Evolutionary conservation across 1,140 invertebrate species (phyloP).

Genomic region (Cotesia chilonis): DNA sequence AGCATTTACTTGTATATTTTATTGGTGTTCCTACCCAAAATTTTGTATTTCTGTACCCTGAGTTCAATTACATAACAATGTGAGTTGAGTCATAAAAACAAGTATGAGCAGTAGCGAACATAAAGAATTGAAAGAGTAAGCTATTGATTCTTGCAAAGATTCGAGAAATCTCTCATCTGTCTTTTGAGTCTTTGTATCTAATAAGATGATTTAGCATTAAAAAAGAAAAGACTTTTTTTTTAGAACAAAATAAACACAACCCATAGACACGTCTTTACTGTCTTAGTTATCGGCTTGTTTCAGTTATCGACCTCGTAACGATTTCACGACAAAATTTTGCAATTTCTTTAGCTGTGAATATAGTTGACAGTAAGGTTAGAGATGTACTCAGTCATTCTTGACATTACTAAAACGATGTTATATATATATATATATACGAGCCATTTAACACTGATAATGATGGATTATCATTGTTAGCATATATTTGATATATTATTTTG

Average conservation of each 20-base stretch:
- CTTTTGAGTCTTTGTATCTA: too few relatives aligned
- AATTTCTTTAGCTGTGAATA: constrained; percentile 15
- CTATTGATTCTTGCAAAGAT: too few relatives aligned
- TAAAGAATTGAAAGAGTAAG: too few relatives aligned
- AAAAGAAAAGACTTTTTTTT: neutral
- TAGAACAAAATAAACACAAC: neutral
- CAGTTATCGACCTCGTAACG: constrained; percentile 15
- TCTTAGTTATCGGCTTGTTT: neutral
- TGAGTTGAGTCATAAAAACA: constrained; percentile 16
- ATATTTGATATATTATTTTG: constrained; percentile 8
- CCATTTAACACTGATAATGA: neutral
- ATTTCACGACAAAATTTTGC: constrained; percentile 19
- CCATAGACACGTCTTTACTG: neutral
- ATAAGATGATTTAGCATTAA: neutral
- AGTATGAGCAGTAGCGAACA: too few relatives aligned
- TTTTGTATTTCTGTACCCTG: neutral
- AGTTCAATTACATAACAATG: neutral
- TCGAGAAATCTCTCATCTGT: too few relatives aligned
- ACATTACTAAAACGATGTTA: neutral
- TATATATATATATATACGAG: neutral
- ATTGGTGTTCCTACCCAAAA: neutral
- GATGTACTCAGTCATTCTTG: constrained; percentile 18
- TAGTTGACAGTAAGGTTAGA: constrained; percentile 5
- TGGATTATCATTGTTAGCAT: constrained; percentile 2
- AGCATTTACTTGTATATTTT: neutral